Percentiles rank a stretch among this genome's conserved stretches.
These are phyloP conservation scores for Rhabdomys dilectus DNA, from an alignment of 2,113 vertebrate genomes.

Conservation along the genomic window DNA sequence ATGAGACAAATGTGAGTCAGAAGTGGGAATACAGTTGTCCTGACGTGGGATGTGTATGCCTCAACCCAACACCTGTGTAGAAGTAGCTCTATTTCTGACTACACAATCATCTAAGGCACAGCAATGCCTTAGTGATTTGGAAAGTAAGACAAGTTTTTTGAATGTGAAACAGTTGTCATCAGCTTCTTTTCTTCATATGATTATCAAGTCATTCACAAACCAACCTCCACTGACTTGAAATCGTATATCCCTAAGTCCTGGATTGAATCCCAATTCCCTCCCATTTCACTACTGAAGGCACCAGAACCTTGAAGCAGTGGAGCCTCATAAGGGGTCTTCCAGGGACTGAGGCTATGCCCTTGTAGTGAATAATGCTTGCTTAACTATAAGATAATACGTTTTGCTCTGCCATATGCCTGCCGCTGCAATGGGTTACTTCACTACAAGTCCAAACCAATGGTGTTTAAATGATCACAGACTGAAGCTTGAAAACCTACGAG, in stretches of 20 bases:
- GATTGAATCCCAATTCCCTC: not conserved
- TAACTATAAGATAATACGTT: not conserved
- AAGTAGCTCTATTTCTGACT: not conserved
- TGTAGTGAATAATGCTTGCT: no score
- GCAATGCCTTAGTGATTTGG: no score
- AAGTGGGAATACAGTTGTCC: not conserved
- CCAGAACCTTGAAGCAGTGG: not conserved
- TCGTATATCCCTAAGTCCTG: not conserved
- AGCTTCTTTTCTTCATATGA: not conserved
- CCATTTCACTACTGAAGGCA: not conserved
- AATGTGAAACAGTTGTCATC: not conserved
- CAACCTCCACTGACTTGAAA: not conserved
- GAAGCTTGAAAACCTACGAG: not conserved
- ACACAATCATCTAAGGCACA: not conserved
- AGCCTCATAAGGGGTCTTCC: not conserved
- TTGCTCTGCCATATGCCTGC: not conserved
- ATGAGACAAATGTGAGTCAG: not conserved
- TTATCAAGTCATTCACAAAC: not conserved
- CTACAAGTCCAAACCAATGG: not conserved
- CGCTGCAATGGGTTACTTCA: accelerated
- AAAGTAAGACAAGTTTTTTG: not conserved
- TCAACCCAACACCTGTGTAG: not conserved
- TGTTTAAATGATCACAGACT: not conserved
- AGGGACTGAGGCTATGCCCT: no score
- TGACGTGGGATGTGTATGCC: not conserved